Evolutionary conservation across 2,797 vertebrate species (phyloP).

Genomic region (Cossypha niveicapilla): DNA sequence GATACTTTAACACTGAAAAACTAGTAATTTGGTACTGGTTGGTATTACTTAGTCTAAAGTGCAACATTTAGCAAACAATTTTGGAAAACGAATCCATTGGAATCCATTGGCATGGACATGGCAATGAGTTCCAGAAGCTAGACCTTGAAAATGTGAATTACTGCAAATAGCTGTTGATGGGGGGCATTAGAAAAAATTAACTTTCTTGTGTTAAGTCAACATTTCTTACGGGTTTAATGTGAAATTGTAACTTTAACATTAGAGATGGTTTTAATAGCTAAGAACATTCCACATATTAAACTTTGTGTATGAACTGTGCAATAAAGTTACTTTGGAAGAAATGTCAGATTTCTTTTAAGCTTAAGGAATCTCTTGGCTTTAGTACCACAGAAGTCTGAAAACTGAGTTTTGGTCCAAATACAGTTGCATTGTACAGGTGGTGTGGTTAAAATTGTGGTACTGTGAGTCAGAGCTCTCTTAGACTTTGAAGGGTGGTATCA

Average conservation of each 20-base stretch:
- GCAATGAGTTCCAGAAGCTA: background rate
- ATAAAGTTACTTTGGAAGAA: constrained; percentile 71
- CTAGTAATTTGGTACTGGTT: background rate
- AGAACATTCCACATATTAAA: constrained; percentile 37
- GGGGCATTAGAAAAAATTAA: constrained; percentile 25
- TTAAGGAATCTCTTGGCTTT: background rate
- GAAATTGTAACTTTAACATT: constrained; percentile 37
- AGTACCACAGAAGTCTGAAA: background rate
- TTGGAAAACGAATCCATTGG: background rate
- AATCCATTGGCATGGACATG: background rate
- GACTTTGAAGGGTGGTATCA: background rate
- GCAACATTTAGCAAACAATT: background rate
- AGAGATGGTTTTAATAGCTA: constrained; percentile 30
- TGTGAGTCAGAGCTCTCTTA: background rate
- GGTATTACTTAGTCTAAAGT: background rate
- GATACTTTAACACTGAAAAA: background rate
- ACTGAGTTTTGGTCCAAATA: background rate
- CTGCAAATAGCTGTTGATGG: background rate
- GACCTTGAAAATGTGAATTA: constrained; percentile 31
- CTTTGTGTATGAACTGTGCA: constrained; percentile 65
- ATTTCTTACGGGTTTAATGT: constrained; percentile 52
- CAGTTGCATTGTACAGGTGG: background rate
- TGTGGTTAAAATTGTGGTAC: background rate
- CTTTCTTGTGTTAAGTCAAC: background rate
- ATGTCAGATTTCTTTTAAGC: background rate